Base-by-base conservation (phyloP, 2,888 invertebrate species). In the Tinea pellionella region DNA sequence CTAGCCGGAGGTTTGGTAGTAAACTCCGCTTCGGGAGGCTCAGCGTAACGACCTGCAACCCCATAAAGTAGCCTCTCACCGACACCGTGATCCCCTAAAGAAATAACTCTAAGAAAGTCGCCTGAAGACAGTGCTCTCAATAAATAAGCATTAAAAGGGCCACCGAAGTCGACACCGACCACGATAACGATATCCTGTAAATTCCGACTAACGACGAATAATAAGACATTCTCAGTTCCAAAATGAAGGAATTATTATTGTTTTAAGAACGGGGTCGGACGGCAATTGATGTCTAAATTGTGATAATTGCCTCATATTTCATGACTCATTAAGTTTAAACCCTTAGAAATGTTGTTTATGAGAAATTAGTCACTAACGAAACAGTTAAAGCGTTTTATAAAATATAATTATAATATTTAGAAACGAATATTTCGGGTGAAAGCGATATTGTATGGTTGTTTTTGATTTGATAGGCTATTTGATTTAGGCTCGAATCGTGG, bases 101-200 rank as follows among this genome's bases (percentile, higher is more conserved):
- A 70, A 74, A 76, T 82, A 80, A 78, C 77, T 80, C 73, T 65
- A 37, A 47, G 18, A 42, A 18, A 64, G 67, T 67, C 65, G 67
- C 67, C 65, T 67, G 68, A 72, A 75, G 78, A 76, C 68, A 69
- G 72, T 70, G 74, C 75, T 79, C 77, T 78, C 83, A 74, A 84
- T 86, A 86, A 86, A 86, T 86, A 86, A 83, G 82, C 82, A 83
- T 86, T 86, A 81, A 78, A 79, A 75, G 71, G 66, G 63, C 64
- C 68, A 66, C 64, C 68, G 66, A 67, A 67, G 58, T 58, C 71
- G 69, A 70, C 72, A 67, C 64, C 68, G 66, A 63, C 62, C 65
- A 69, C 72, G 78, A 78, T 78, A 79, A 79, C 74, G 73, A 74
- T 71, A 59, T 60, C 63, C 64, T 62, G 68, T 71, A 72, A 73